phyloP scores from a whole-genome alignment of 1,140 invertebrate species.

The Leptinotarsa lineolata region DNA sequence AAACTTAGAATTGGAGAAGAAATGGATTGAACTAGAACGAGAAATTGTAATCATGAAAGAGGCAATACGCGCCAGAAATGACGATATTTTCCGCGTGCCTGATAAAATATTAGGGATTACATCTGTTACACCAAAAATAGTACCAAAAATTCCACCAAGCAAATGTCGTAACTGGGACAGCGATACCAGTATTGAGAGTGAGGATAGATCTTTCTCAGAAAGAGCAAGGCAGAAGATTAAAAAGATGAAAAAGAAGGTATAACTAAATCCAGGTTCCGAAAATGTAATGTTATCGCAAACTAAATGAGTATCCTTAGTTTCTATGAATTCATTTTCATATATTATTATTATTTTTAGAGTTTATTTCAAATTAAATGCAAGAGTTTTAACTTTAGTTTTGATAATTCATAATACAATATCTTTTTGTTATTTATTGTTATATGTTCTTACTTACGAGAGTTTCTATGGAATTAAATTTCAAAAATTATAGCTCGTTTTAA shows the following conservation, averaged over 20 bases:
- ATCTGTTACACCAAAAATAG: background rate
- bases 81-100: background rate
- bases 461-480: too few relatives aligned
- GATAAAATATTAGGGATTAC: background rate
- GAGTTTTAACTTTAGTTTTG: too few relatives aligned
- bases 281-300: too few relatives aligned
- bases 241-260: background rate
- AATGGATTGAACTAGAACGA: background rate
- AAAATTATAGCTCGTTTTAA: too few relatives aligned
- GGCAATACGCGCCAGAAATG: background rate
- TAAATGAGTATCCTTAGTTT: too few relatives aligned
- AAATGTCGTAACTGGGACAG: background rate
- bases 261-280: too few relatives aligned
- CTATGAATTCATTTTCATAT: too few relatives aligned
- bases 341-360: too few relatives aligned
- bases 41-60: background rate
- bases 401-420: too few relatives aligned
- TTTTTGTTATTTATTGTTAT: too few relatives aligned
- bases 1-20: background rate
- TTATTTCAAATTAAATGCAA: too few relatives aligned
- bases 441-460: too few relatives aligned
- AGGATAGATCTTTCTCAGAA: background rate
- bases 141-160: background rate
- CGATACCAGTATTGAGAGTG: background rate
- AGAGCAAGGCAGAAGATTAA: background rate